Conservation (phyloP, 2,888 invertebrate genomes). For the Epinotia brunnichana region DNA sequence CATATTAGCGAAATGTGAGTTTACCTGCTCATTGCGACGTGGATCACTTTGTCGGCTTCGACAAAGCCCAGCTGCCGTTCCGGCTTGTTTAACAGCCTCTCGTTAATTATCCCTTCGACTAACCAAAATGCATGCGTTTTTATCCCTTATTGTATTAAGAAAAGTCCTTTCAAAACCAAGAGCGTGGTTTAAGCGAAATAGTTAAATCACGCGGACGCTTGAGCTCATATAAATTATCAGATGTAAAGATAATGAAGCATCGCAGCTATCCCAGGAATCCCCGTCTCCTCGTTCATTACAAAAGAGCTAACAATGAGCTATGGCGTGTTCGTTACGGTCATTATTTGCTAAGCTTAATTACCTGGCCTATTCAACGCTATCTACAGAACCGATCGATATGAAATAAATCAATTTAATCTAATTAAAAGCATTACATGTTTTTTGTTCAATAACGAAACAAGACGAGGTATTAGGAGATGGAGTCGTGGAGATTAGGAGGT, state of each 20-base stretch:
- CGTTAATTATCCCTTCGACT: constrained; percentile 70
- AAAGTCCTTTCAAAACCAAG: constrained; percentile 34
- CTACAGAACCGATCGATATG: constrained; percentile 70
- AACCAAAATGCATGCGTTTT: constrained; percentile 53
- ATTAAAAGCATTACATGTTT: constrained; percentile 83
- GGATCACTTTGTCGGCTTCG: constrained; percentile 63
- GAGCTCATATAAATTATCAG: constrained; percentile 44
- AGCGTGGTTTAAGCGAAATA: constrained; percentile 37
- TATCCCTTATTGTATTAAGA: constrained; percentile 38
- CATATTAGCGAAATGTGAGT: constrained; percentile 25
- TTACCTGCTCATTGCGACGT: constrained; percentile 41
- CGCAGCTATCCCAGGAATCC: constrained; percentile 40
- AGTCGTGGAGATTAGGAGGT: constrained; percentile 76
- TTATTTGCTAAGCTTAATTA: constrained; percentile 80
- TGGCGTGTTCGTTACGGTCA: constrained; percentile 63
- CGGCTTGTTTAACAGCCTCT: constrained; percentile 76
- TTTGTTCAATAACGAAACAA: constrained; percentile 80
- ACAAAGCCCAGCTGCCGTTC: constrained; percentile 65
- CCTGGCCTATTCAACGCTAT: constrained; percentile 69
- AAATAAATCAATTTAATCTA: constrained; percentile 84
- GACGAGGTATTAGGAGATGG: constrained; percentile 80
- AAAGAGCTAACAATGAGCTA: constrained; percentile 54
- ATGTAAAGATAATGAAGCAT: constrained; percentile 47
- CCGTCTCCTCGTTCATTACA: constrained; percentile 43
- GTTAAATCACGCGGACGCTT: constrained; percentile 43